Evolutionary conservation across 2,797 vertebrate species (phyloP), one percentile per base, ranked within the genome.

Genomic region (Aplochiton taeniatus): DNA sequence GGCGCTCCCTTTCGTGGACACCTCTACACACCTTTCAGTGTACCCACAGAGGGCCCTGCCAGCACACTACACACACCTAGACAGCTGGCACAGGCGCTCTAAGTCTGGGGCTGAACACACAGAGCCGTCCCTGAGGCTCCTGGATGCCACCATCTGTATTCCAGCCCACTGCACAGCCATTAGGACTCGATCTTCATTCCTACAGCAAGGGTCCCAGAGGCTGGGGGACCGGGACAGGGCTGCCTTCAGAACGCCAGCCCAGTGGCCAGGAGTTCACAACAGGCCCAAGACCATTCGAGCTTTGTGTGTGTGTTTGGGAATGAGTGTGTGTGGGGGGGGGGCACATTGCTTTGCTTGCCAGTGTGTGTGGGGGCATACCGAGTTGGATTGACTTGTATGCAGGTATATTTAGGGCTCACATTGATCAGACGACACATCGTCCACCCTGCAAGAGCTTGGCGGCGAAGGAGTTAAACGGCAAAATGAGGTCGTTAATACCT

Each of bases 401-500:
- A 31, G 31, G 55, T 58, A 14, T 60, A 59, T 72, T 64, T 56
- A 72, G 60, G 44, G 50, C 62, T 5, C 62, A 50, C 41, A 70
- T 9, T 8, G 42, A 77, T 77, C 69, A 6, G n/a, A 53, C 64
- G 53, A 57, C 61, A 59, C 31, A 9, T 65, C 66, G 66, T 70
- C 45, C 50, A 52, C 41, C 47, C 47, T 43, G 16, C 50, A 44
- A 67, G 18, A 65, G 52, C 66, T 61, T 63, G 68, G 72, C 58
- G 13, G 58, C 16, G 61, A 68, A 74, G 67, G 74, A 77, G 79
- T 87, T 88, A 87, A n/a, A 89, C 72, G 75, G 86, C 71, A 85
- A 89, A 90, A 87, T 14, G 41, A 77, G 84, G 78, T 74, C 70
- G 72, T 89, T 92, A 89, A 92, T 85, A 90, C 88, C 87, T 87